These are phyloP conservation scores for Gymnothorax javanicus DNA, from an alignment of 2,797 vertebrate species.

Conservation along the genomic window DNA sequence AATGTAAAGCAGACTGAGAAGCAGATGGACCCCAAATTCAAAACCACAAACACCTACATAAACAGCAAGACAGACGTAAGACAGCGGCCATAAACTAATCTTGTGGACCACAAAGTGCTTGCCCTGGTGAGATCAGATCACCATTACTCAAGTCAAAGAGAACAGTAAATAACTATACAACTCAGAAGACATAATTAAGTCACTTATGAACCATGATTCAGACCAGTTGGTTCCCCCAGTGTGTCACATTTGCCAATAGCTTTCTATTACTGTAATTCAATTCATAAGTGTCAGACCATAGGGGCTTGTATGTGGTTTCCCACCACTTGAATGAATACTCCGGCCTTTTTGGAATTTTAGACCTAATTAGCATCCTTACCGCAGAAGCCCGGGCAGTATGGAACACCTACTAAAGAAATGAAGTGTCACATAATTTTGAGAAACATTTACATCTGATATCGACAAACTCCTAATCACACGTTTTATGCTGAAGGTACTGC, in stretches of 20 bases:
- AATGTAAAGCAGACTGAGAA: neutral
- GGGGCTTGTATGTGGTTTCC: slow-evolving; percentile 41
- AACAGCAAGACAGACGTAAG: neutral
- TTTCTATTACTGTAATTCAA: slow-evolving; percentile 40
- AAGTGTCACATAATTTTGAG: neutral
- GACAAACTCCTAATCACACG: slow-evolving; percentile 44
- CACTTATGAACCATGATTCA: neutral
- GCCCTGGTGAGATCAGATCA: neutral
- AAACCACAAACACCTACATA: neutral
- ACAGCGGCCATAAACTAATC: neutral
- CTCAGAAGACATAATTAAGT: neutral
- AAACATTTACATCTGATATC: slow-evolving; percentile 39
- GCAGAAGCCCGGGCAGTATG: neutral
- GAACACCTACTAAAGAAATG: neutral
- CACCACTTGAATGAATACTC: slow-evolving; percentile 43
- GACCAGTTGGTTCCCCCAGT: neutral
- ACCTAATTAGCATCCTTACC: neutral
- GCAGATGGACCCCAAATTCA: neutral
- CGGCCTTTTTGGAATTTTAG: slow-evolving; percentile 34
- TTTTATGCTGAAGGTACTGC: neutral
- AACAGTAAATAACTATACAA: neutral
- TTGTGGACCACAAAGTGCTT: neutral
- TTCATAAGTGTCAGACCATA: slow-evolving; percentile 31
- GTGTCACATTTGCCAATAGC: neutral
- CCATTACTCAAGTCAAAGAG: neutral